phyloP scores from a whole-genome alignment of 2,888 invertebrate species.

The Himalopsyche tibetana region DNA sequence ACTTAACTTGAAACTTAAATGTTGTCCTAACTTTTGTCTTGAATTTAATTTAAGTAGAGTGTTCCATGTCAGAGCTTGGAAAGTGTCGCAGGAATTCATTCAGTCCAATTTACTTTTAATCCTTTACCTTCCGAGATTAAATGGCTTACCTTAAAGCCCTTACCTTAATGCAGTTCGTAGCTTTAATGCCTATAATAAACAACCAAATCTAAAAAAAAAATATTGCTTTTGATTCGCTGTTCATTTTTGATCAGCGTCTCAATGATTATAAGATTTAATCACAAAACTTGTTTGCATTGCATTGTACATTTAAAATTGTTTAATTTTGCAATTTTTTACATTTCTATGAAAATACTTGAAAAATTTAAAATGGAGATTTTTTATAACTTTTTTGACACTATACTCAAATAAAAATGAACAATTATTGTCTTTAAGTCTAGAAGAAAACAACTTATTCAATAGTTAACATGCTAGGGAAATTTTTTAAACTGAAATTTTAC shows the following conservation, averaged over 20 bases:
- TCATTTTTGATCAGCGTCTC: not conserved
- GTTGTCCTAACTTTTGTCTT: not conserved
- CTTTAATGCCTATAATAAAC: conserved; percentile 31
- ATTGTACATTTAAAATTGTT: no score
- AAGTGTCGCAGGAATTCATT: conserved; percentile 37
- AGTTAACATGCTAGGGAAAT: no score
- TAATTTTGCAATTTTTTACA: no score
- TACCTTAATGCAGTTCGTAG: not conserved
- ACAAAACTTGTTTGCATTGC: no score
- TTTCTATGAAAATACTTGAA: no score
- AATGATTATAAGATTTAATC: no score
- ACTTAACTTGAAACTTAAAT: not conserved
- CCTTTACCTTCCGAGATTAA: conserved; percentile 39
- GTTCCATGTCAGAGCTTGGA: conserved; percentile 8
- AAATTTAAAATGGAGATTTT: no score
- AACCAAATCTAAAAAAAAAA: not conserved
- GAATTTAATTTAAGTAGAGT: conserved; percentile 42
- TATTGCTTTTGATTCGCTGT: not conserved
- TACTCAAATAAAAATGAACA: no score
- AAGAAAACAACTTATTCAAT: no score
- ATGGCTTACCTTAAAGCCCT: not conserved
- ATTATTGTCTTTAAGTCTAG: no score
- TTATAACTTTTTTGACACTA: no score
- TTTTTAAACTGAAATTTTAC: no score
- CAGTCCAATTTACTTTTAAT: conserved; percentile 43